Evolutionary conservation across 2,888 invertebrate species (phyloP).

Genomic region (Cosmia pyralina): DNA sequence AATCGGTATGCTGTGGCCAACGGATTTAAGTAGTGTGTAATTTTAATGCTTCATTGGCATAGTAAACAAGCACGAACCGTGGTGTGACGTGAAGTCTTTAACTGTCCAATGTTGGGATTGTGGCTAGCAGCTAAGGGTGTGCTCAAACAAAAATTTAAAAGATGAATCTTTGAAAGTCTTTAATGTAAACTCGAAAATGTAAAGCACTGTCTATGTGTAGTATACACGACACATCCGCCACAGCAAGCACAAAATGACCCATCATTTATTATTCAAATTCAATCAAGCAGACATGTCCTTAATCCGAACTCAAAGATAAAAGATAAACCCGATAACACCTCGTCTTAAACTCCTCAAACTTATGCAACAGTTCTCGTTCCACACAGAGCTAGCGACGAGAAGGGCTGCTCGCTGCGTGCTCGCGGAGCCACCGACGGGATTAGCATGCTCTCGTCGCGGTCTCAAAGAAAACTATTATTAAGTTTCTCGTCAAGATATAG

Average conservation of each 20-base stretch:
- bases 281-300: background rate
- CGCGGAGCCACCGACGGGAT: slow-evolving; percentile 42
- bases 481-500: slow-evolving; percentile 45
- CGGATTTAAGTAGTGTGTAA: background rate
- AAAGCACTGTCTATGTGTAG: background rate
- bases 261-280: background rate
- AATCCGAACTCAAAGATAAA: slow-evolving; percentile 24
- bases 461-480: slow-evolving; percentile 56
- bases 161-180: too few species aligned
- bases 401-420: slow-evolving; percentile 39
- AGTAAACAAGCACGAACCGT: background rate
- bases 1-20: background rate
- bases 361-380: slow-evolving; percentile 14
- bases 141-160: background rate
- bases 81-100: background rate
- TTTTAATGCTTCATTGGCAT: background rate
- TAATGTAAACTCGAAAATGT: background rate
- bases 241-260: background rate
- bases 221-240: background rate
- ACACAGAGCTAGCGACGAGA: slow-evolving; percentile 14
- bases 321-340: slow-evolving; percentile 6
- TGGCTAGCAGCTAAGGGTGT: background rate
- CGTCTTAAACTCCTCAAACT: slow-evolving; percentile 48
- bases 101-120: too few species aligned
- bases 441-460: slow-evolving; percentile 47